Base-by-base conservation (phyloP, 2,113 vertebrate species). In the Cryptotis parvus region DNA sequence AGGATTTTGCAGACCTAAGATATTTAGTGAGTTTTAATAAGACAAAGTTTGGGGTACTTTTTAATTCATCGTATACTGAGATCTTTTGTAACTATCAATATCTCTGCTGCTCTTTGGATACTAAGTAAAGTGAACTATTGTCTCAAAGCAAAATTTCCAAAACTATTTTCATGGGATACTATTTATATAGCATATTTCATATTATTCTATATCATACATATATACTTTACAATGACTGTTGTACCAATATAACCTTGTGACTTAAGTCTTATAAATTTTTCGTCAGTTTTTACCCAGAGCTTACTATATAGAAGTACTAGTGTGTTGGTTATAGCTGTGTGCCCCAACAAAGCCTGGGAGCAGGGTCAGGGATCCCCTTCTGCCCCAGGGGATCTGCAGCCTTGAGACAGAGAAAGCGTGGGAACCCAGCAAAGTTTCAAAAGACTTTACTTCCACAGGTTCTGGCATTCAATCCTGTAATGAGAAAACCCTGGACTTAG, bases 1-100 rank as follows among this genome's bases (percentile, higher is more conserved):
- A 87, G 89, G 37, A 89, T 78, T 95, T 92, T 96, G 94, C 92
- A 96, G 86, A 94, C 79, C 72, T 96, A 92, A 96, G 91, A 90
- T 83, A 29, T 97, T 94, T 96, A 68, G 18, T 70, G 78, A 95
- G 55, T 95, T 93, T 94, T 94, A 94, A 85, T 84, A 96, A 91
- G 70, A n/a, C 72, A 74, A 79, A 95, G 68, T 95, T 96, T 83
- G 58, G 55, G 18, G 7, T 75, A 6, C 15, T 88, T 90, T 8
- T 55, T 85, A 90, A 69, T 27, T 94, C 41, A 52, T 39, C 88
- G 74, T 16, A 65, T 70, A 41, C 16, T 83, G 73, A 69, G n/a
- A 79, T 31, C 31, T 93, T 86, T 72, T 27, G 6, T 80, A 91
- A 41, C 55, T 89, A 75, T 69, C 52, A 61, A 29, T 43, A 80